Percentiles rank a stretch among this genome's conserved stretches.
phyloP scores from a whole-genome alignment of 1,140 invertebrate species.

The Drosophila equinoxialis region DNA sequence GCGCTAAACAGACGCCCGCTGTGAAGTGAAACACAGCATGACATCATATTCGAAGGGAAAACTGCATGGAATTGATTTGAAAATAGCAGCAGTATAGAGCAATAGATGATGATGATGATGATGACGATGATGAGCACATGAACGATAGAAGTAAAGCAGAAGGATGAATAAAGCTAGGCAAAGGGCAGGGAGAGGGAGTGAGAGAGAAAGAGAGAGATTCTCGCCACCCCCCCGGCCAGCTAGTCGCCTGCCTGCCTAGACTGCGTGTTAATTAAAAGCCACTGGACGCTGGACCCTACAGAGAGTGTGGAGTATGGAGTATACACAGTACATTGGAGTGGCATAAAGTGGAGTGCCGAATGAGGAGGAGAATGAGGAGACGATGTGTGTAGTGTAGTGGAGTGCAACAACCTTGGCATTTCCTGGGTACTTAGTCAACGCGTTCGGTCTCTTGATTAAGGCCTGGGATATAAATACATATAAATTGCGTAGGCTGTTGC shows the following conservation, averaged over 20 bases:
- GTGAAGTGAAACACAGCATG: slow-evolving; percentile 60
- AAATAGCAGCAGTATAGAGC: slow-evolving; percentile 60
- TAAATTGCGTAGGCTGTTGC: slow-evolving; percentile 66
- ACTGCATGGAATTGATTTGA: slow-evolving; percentile 79
- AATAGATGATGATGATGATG: slow-evolving; percentile 46
- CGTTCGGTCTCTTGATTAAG: slow-evolving; percentile 64
- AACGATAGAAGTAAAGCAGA: slow-evolving; percentile 36
- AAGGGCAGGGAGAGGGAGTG: background rate
- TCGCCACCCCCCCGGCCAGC: slow-evolving; percentile 24
- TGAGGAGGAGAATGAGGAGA: background rate
- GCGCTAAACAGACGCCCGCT: slow-evolving; percentile 77
- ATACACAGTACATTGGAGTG: background rate
- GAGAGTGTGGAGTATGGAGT: too few relatives aligned
- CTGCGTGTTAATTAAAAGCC: slow-evolving; percentile 79
- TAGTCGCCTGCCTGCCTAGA: slow-evolving; percentile 39
- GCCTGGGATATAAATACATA: slow-evolving; percentile 32
- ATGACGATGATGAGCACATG: slow-evolving; percentile 27
- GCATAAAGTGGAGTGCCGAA: background rate
- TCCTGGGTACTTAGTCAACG: slow-evolving; percentile 78
- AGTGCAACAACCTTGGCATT: slow-evolving; percentile 80
- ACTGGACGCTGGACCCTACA: slow-evolving; percentile 62
- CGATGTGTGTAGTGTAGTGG: slow-evolving; percentile 46
- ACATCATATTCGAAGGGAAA: slow-evolving; percentile 71
- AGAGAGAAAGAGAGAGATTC: slow-evolving; percentile 3
- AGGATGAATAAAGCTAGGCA: slow-evolving; percentile 1